Conservation (phyloP, 2,113 vertebrate species). For the Cichladusa arquata region DNA sequence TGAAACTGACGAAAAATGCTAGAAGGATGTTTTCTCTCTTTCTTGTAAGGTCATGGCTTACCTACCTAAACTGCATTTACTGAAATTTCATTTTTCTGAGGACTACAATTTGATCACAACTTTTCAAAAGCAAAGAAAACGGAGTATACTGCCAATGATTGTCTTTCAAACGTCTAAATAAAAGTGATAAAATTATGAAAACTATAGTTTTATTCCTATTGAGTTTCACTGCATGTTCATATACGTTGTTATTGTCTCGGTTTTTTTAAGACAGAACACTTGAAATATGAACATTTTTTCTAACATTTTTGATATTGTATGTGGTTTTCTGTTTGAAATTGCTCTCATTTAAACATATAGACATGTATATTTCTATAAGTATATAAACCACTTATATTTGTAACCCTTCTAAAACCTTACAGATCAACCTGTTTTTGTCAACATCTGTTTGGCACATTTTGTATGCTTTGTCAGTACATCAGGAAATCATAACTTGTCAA, state of each 20-base stretch:
- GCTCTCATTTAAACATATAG: not conserved
- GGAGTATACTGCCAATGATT: not conserved
- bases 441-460: constrained; percentile 49
- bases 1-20: not conserved
- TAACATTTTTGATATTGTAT: not conserved
- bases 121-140: not conserved
- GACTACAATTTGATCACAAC: not conserved
- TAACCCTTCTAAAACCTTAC: constrained; percentile 49
- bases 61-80: not conserved
- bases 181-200: not conserved
- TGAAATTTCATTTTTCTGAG: not conserved
- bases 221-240: not conserved
- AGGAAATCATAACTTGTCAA: constrained; percentile 35
- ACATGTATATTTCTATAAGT: not conserved
- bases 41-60: not conserved
- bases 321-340: not conserved
- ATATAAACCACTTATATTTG: not conserved
- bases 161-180: not conserved
- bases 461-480: constrained; percentile 52
- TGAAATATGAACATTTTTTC: not conserved
- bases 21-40: not conserved
- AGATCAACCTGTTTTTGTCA: constrained; percentile 69
- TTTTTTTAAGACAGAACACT: not conserved
- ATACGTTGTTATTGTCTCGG: not conserved
- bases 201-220: not conserved